Base-by-base conservation (phyloP, 1,140 invertebrate species). In the Anoplolepis gracilipes region DNA sequence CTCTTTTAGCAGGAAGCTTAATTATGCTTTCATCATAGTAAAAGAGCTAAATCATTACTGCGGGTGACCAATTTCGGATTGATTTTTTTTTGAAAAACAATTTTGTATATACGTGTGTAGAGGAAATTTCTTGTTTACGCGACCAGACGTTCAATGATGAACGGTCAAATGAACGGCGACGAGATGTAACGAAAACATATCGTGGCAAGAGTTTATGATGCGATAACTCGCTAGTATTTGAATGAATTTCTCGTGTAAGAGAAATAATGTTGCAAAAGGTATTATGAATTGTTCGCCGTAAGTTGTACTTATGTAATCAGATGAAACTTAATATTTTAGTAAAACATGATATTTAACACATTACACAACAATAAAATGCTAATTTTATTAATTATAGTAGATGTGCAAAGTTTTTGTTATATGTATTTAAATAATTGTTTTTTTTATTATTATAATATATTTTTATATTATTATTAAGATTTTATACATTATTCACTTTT, bases 21-120 rank as follows among this genome's bases (percentile, higher is more conserved):
- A 85, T 90, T 90, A 65, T 70, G 76, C 64, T 87, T 64, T 69
- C 55, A 7, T 53, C 8, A 57, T 49, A n/a, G n/a, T 10, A 28
- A 46, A 59, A 86, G 57, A 72, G 72, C 57, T 57, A 62, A 87
- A 85, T 77, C 46, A 57, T 85, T 16, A 25, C 36, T 36, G 72
- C 55, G 13, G 28, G 10, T 42, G 78, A 85, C 42, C 67, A 87
- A 89, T 87, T 67, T 59, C 57, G 42, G 46, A 36, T 81, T 49
- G 55, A 64, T 36, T 1, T n/a, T 49, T 49, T 49, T 7, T 36
- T 30, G 77, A n/a, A 28, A 84, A 57, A 8, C 62, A 75, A 84
- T 75, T 75, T 79, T 55, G 57, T 73, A 49, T 16, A 49, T 59
- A 33, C 33, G 36, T 59, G n/a, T 28, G 46, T 16, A 36, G 28